Conservation (phyloP, 2,113 vertebrate species). For the Cricetomys ansorgei region DNA sequence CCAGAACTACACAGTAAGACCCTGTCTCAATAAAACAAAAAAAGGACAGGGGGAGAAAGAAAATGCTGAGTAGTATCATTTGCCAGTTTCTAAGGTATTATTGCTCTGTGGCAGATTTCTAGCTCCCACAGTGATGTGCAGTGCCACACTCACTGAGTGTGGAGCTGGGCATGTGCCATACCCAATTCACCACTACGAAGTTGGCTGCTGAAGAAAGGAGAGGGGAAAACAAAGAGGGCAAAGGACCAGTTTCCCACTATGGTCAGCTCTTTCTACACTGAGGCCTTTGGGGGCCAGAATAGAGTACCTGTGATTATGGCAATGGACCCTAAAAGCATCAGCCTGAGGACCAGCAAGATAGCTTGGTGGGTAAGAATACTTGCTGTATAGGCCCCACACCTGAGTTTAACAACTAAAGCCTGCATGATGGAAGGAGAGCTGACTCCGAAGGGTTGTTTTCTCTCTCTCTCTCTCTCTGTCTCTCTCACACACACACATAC, state of each 20-base stretch:
- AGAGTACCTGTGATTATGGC: neutral
- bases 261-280: neutral
- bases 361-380: neutral
- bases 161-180: neutral
- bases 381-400: neutral
- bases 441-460: no score
- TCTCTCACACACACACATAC: neutral
- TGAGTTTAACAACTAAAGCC: neutral
- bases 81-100: neutral
- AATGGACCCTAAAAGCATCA: neutral
- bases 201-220: neutral
- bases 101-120: neutral
- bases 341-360: neutral
- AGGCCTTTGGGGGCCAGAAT: neutral
- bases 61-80: neutral
- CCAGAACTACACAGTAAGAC: neutral
- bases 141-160: neutral
- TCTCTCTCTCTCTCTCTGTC: fast-evolving
- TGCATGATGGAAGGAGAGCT: neutral
- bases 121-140: neutral
- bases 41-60: neutral
- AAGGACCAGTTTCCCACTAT: neutral
- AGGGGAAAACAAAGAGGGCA: neutral
- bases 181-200: neutral
- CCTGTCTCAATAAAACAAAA: neutral